Conservation (phyloP, 2,797 vertebrate genomes). For the Pterois miles region DNA sequence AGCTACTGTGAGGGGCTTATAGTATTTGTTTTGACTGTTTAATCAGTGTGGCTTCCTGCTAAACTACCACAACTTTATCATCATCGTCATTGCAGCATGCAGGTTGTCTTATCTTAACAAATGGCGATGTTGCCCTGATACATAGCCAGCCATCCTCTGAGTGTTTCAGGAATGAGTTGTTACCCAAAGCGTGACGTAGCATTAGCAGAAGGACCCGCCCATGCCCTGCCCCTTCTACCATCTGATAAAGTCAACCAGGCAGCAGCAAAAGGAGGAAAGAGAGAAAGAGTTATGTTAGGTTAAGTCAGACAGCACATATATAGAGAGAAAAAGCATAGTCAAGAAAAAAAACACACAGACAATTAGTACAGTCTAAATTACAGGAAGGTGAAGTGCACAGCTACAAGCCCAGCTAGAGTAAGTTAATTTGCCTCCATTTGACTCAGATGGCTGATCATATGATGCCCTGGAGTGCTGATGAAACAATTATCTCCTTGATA, state of each 20-base stretch:
- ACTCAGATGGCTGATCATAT: slow-evolving; percentile 61
- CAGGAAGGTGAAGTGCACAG: slow-evolving; percentile 34
- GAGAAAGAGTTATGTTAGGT: slow-evolving; percentile 29
- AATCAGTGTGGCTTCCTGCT: no score
- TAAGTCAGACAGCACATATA: slow-evolving; percentile 38
- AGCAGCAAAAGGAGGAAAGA: slow-evolving; percentile 45
- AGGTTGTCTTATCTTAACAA: not conserved
- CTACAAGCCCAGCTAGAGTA: slow-evolving; percentile 15
- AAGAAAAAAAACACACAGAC: not conserved
- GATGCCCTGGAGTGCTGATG: slow-evolving; percentile 65
- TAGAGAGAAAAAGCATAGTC: not conserved
- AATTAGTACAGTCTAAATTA: slow-evolving; percentile 37
- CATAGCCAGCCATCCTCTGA: slow-evolving; percentile 8
- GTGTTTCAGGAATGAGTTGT: slow-evolving; percentile 34
- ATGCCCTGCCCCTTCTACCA: slow-evolving; percentile 23
- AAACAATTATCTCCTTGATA: slow-evolving; percentile 67
- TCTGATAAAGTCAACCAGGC: slow-evolving; percentile 53
- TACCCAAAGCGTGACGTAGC: slow-evolving; percentile 58
- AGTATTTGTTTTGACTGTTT: no score
- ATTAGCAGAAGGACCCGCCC: slow-evolving; percentile 48
- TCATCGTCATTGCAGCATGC: no score
- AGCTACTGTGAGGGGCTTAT: no score
- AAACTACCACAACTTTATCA: no score
- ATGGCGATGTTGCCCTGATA: slow-evolving; percentile 23
- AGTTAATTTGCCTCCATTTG: slow-evolving; percentile 40